Evolutionary conservation across 1,140 invertebrate genomes (phyloP).

Genomic region (Listronotus oregonensis): DNA sequence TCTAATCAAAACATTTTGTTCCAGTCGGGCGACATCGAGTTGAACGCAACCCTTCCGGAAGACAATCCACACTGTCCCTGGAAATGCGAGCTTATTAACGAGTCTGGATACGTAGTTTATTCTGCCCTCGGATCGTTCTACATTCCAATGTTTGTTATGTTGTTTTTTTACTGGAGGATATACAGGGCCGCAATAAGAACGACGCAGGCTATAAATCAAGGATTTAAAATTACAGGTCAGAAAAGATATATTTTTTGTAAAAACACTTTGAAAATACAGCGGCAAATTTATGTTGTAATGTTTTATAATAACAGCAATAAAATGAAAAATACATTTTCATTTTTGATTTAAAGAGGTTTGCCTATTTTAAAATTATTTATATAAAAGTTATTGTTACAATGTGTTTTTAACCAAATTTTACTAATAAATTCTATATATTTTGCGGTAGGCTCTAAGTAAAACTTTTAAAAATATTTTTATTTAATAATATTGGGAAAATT

Average conservation of each 20-base stretch:
- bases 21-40: slow-evolving; percentile 23
- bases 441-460: too few relatives aligned
- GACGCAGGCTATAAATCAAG: slow-evolving; percentile 87
- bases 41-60: slow-evolving; percentile 34
- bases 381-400: too few relatives aligned
- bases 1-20: slow-evolving; percentile 19
- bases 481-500: too few relatives aligned
- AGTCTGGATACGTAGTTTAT: slow-evolving; percentile 82
- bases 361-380: too few relatives aligned
- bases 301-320: too few relatives aligned
- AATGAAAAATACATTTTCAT: too few relatives aligned
- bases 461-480: too few relatives aligned
- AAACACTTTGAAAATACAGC: too few relatives aligned
- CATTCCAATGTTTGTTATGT: slow-evolving; percentile 94
- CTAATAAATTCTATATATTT: too few relatives aligned
- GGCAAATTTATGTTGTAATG: too few relatives aligned
- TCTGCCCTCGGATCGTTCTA: slow-evolving; percentile 95
- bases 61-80: slow-evolving; percentile 70
- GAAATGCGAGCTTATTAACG: slow-evolving; percentile 90
- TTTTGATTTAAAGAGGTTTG: too few relatives aligned
- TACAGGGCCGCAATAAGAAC: slow-evolving; percentile 90
- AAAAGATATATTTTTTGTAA: not conserved
- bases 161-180: slow-evolving; percentile 96
- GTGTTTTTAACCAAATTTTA: too few relatives aligned
- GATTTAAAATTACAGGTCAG: slow-evolving; percentile 85